Evolutionary conservation across 2,797 vertebrate species (phyloP).

Genomic region (Natrix natrix): DNA sequence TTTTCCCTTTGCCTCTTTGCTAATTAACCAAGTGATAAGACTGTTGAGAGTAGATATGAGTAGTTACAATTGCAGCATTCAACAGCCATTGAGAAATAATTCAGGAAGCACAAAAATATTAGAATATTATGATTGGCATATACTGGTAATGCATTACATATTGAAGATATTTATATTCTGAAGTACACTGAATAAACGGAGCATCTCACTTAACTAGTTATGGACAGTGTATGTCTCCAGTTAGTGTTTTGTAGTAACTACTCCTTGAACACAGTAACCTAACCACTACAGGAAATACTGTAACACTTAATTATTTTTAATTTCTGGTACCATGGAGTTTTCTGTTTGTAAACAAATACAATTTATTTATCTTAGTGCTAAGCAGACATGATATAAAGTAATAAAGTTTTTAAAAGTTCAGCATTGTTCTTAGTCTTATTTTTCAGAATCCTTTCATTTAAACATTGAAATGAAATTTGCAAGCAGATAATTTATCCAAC

Average conservation of each 20-base stretch:
- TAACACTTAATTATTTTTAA: constrained; percentile 61
- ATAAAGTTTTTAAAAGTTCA: constrained; percentile 49
- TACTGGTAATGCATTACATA: constrained; percentile 67
- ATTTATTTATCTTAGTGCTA: constrained; percentile 43
- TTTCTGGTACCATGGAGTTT: constrained; percentile 57
- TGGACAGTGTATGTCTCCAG: constrained; percentile 62
- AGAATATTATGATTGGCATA: constrained; percentile 28
- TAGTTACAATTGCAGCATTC: neutral
- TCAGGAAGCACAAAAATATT: neutral
- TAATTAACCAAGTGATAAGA: constrained; percentile 55
- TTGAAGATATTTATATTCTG: constrained; percentile 63
- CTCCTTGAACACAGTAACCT: constrained; percentile 62
- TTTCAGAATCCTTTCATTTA: neutral
- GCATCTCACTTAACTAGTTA: constrained; percentile 67
- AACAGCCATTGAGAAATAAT: neutral
- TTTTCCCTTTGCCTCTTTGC: constrained; percentile 61
- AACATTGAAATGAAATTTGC: neutral
- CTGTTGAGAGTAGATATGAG: constrained; percentile 30
- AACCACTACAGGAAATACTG: constrained; percentile 66
- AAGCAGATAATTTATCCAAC: neutral
- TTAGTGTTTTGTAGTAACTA: constrained; percentile 60
- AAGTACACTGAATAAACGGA: constrained; percentile 50
- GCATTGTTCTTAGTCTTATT: neutral
- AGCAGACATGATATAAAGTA: constrained; percentile 38
- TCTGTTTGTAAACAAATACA: constrained; percentile 59